phyloP scores from a whole-genome alignment of 2,797 vertebrate species.

The Cyclura pinguis region DNA sequence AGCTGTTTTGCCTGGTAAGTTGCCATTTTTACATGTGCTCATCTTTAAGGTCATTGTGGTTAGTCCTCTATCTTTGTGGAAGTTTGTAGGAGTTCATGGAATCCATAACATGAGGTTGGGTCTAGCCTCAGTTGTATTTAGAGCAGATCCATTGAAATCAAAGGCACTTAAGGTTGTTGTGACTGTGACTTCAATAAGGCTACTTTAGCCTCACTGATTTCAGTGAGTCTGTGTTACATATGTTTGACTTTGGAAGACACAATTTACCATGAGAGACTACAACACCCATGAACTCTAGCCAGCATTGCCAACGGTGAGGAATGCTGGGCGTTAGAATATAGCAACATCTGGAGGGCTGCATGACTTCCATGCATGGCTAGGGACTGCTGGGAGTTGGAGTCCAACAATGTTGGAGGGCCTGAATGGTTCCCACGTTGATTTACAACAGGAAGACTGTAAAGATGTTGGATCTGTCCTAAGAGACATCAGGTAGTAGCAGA shows the following conservation, averaged over 20 bases:
- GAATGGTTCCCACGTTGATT: no score
- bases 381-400: no score
- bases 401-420: no score
- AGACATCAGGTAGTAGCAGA: no score
- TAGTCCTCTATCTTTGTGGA: neutral
- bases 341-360: neutral
- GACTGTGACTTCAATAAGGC: neutral
- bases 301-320: no score
- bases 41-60: neutral
- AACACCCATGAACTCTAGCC: no score
- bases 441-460: no score
- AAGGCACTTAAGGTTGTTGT: neutral
- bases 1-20: constrained; percentile 63
- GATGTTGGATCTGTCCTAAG: no score
- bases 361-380: neutral
- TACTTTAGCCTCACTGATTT: neutral
- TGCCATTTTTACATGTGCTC: neutral
- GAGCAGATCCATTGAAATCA: neutral
- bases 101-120: neutral
- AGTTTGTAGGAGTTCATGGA: neutral
- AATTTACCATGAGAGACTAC: no score
- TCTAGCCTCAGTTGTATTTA: neutral
- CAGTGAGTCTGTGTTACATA: no score
- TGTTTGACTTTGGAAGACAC: neutral
- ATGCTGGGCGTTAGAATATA: no score